phyloP scores from a whole-genome alignment of 2,113 vertebrate species.

The Varanus salvator region DNA sequence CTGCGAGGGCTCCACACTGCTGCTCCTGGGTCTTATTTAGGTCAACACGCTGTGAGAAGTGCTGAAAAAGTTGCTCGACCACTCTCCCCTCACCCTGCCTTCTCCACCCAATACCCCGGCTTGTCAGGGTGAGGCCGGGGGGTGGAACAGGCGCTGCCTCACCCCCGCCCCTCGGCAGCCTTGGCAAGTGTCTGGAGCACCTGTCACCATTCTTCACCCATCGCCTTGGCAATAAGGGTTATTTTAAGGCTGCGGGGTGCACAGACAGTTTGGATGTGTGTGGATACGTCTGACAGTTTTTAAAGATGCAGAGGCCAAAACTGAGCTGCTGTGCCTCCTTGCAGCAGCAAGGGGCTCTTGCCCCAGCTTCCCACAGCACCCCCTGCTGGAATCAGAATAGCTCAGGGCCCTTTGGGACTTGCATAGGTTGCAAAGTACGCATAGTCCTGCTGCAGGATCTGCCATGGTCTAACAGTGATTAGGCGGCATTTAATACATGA shows the following conservation, averaged over 20 bases:
- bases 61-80: slow-evolving; percentile 35
- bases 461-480: background rate
- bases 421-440: background rate
- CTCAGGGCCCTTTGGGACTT: background rate
- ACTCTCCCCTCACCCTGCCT: slow-evolving; percentile 18
- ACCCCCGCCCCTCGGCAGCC: background rate
- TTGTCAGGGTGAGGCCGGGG: background rate
- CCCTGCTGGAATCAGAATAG: background rate
- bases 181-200: slow-evolving; percentile 48
- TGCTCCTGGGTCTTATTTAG: slow-evolving; percentile 49
- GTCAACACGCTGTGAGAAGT: slow-evolving; percentile 35
- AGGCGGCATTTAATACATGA: too few relatives aligned
- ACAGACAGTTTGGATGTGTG: slow-evolving; percentile 14
- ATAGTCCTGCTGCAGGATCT: background rate
- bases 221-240: slow-evolving; percentile 48
- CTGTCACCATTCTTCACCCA: slow-evolving; percentile 53
- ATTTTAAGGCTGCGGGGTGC: slow-evolving; percentile 37
- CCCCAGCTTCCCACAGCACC: background rate
- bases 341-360: background rate
- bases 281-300: background rate
- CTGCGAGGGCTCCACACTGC: slow-evolving; percentile 7
- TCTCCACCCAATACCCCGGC: slow-evolving; percentile 11
- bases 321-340: background rate
- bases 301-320: background rate
- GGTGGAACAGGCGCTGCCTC: slow-evolving; percentile 6